Conservation (phyloP, 2,888 invertebrate species). For the Nomada hirtipes region DNA sequence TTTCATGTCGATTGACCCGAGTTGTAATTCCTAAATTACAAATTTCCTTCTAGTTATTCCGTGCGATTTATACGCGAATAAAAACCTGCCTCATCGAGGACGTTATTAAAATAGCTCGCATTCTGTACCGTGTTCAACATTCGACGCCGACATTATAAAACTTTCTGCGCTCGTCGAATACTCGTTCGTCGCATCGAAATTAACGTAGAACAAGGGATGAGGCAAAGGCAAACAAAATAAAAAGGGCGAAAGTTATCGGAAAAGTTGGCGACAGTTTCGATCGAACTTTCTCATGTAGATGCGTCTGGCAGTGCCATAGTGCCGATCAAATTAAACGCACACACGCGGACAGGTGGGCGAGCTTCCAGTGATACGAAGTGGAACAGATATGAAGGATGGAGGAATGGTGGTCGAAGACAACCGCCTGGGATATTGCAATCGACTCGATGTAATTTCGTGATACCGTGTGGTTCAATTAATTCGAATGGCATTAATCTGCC, state of each 20-base stretch:
- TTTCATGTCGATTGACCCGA: no score
- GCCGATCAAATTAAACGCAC: constrained; percentile 10
- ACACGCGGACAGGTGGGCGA: no score
- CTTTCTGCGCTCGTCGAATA: neutral
- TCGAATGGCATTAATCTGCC: constrained; percentile 34
- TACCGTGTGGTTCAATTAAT: constrained; percentile 30
- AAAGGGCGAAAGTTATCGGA: neutral
- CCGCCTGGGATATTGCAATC: constrained; percentile 24
- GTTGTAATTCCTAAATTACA: neutral
- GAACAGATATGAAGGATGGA: neutral
- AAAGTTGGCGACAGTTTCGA: constrained; percentile 9
- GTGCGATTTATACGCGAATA: constrained; percentile 2
- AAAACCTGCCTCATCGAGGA: constrained; percentile 2
- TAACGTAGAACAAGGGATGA: neutral
- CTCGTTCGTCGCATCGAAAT: neutral
- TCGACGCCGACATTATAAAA: constrained; percentile 9
- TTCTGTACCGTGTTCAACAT: neutral
- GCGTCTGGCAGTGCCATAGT: no score
- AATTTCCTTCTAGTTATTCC: neutral
- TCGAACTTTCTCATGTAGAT: neutral
- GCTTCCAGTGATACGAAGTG: neutral
- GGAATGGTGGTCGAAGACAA: constrained; percentile 1
- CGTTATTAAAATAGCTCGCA: constrained; percentile 1
- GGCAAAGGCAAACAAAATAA: neutral
- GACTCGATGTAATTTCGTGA: constrained; percentile 35